Base-by-base conservation (phyloP, 2,888 invertebrate genomes). In the Aleiodes leptofemur region DNA sequence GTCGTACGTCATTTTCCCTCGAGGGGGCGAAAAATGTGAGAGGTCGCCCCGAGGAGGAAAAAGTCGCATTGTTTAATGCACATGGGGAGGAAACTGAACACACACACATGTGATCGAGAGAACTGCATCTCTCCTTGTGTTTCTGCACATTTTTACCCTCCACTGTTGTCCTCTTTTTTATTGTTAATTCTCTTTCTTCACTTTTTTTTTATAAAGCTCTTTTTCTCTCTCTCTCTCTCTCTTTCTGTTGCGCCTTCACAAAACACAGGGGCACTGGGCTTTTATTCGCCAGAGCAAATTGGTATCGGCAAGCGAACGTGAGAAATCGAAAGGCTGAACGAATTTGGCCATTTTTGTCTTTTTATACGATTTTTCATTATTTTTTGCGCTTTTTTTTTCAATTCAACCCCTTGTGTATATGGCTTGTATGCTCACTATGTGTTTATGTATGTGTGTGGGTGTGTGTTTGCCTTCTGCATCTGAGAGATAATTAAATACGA, bases 1-100 rank as follows among this genome's bases (percentile, higher is more conserved):
- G 78, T 78, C 78, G 79, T 78, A 78, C 78, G 79, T 79, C 79
- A 78, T 79, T 79, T 79, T 55, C 56, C 64, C 68, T 23, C 1
- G 23, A 23, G 23, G 51, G 50, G 61, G 59, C 76, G 31, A 23
- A 53, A 23, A 23, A 48, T 23, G 64, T 14, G 38, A 14, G 61
- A 38, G 34, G n/a, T 3, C 14, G 72, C 71, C 11, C 57, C 72
- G 56, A 57, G 77, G 72, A 77, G 71, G 71, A 76, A 79, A 79
- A 79, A 79, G 78, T 79, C 79, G 78, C 77, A 79, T 79, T 79
- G 79, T 79, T 78, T 77, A 71, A 77, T 73, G 76, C 74, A 69
- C 69, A 55, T 55, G 69, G 55, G 69, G 69, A 55, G 73, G 77
- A 79, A 79, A 78, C 73, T 56, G 71, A 23, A 23, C 23, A 23